Evolutionary conservation across 1,140 invertebrate species (phyloP), one percentile per base, ranked within the genome.

Genomic region (Papilio helenus): DNA sequence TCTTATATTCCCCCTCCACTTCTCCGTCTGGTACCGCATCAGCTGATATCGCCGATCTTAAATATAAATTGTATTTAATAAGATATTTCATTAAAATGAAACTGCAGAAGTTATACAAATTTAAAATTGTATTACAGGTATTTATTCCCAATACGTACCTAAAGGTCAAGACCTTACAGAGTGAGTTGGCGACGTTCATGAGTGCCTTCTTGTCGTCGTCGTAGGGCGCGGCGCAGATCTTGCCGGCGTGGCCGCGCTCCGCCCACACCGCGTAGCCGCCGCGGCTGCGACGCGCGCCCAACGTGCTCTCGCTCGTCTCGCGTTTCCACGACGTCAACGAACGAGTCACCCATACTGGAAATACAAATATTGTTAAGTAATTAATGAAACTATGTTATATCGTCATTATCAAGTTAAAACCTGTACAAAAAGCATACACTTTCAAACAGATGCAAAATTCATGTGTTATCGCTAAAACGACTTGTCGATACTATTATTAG

Each of bases 191-290:
- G 26, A 98, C 97, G 51, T 95, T 95, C 71, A 93, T 93, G 8
- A 96, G 88, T 3, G 95, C 89, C 76, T 92, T 89, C 23, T 92
- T 93, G 82, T 94, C 91, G 73, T 93, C 90, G 26, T 97, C 94
- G 83, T 97, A 97, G 78, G 97, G 97, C 39, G 97, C 96, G 0
- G 93, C 92, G 85, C 98, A 98, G 26, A 98, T 93, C 92, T 98
- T 98, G 46, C 97, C 97, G 23, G 96, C 92, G n/a, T 95, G 95
- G 10, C 97, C 97, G 85, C 97, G 97, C 91, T 98, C 97, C 78
- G 97, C 97, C 94, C 97, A 98, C 76, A 98, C 95, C 1, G 98
- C 97, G 91, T 97, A 98, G 4, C 98, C 98, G 82, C 96, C 96
- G 61, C 95, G 95, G 80, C 95, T 95, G 80, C 98, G 97, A 79